These are phyloP conservation scores for Gadus chalcogrammus DNA, from an alignment of 2,113 vertebrate species.

Conservation along the genomic window DNA sequence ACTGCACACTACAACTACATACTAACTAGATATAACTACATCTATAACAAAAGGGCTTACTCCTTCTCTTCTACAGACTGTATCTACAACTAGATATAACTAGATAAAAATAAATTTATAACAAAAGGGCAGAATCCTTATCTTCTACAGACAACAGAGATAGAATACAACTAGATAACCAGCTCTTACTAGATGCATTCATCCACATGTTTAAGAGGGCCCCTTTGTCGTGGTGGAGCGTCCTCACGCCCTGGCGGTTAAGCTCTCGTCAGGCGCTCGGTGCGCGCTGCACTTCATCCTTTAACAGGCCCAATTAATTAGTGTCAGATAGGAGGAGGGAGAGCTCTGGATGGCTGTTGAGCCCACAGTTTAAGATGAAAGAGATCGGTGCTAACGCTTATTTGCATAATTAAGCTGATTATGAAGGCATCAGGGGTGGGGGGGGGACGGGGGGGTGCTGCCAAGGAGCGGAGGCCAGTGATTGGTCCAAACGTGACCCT, in stretches of 20 bases:
- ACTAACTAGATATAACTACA: too few relatives aligned
- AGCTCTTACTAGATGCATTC: not conserved
- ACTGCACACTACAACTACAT: too few relatives aligned
- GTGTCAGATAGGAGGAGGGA: conserved; percentile 50
- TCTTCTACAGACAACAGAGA: too few relatives aligned
- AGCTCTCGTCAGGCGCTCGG: conserved; percentile 2
- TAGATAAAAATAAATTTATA: too few relatives aligned
- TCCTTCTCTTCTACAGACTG: too few relatives aligned
- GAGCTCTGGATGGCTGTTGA: conserved; percentile 39
- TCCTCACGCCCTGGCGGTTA: not conserved
- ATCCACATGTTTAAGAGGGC: not conserved
- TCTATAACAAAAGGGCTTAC: too few relatives aligned
- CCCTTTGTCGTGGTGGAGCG: not conserved
- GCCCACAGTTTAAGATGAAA: conserved; percentile 38
- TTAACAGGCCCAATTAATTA: conserved; percentile 40
- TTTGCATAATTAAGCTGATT: conserved; percentile 63
- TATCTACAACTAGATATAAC: too few relatives aligned
- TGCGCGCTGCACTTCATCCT: conserved; percentile 13
- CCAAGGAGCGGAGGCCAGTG: conserved; percentile 57
- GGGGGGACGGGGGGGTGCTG: conserved; percentile 26
- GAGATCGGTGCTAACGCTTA: conserved; percentile 38
- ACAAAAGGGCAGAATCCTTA: too few relatives aligned
- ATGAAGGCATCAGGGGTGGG: conserved; percentile 10
- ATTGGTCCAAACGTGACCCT: conserved; percentile 52
- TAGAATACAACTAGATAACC: too few relatives aligned